Base-by-base conservation (phyloP, 2,888 invertebrate genomes). In the Cancer borealis region DNA sequence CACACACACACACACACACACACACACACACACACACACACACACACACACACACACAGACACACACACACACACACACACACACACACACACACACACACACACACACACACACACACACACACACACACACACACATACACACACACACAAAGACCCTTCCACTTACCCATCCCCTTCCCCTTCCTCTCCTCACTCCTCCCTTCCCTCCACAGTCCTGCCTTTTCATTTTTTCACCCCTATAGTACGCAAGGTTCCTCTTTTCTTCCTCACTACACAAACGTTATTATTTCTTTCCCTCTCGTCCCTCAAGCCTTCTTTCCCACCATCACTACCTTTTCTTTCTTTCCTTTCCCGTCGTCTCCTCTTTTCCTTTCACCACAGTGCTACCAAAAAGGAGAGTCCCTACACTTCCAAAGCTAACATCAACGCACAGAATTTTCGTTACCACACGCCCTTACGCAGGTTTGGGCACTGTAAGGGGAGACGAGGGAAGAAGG, bases 51-150 rank as follows among this genome's bases (percentile, higher is more conserved):
- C 46, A 45, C 46, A 45, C 46, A 45, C 46, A 45, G 17, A 45
- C 46, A 45, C 46, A 45, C 46, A 45, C 46, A 47, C 30, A 88
- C 49, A 47, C 49, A 47, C 49, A 47, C 49, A 88, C 49, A 26
- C 49, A 46, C 49, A 88, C 14, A n/a, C 45, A 21, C 10, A 47
- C 17, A 89, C 26, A 89, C 45, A 47, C 49, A 49, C 45, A 47
- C 49, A n/a, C 45, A 89, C 45, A 47, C 45, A 89, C 45, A 49
- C 45, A 47, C 45, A 89, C 45, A 89, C 45, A 47, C 45, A 89
- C 45, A 47, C 45, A 89, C 45, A 89, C 79, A 79, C 79, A 79
- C 30, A 66, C 66, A 73, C n/a, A 73, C n/a, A 73, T 4, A 73
- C 73, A 73, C 73, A 73, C 73, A 73, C 73, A 73, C 73, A 73